Evolutionary conservation across 2,888 invertebrate species (phyloP), one percentile per base, ranked within the genome.

Genomic region (Caprella mutica): DNA sequence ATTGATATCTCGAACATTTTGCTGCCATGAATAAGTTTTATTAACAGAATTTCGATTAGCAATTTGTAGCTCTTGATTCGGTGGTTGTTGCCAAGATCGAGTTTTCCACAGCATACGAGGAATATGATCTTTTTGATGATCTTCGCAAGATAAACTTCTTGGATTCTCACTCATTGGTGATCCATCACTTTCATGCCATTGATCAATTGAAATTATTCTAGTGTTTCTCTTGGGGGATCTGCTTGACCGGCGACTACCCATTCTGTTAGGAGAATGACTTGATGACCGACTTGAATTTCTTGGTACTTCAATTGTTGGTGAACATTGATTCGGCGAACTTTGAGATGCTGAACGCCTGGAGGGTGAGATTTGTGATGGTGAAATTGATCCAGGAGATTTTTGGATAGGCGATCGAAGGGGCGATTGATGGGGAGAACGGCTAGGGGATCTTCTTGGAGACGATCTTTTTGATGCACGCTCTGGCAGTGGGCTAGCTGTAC

Each of bases 51-150:
- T 51, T 8, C 57, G 59, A 35, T 56, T 52, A 26, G 55, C 57
- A 24, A 59, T 59, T 55, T 59, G 63, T n/a, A 59, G 56, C 3
- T 59, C 59, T 39, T 54, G 53, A 39, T 53, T 48, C 6, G 57
- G 56, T 48, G 59, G 57, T 35, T 63, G 63, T 39, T 63, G 63
- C 63, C 63, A 63, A 1, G 63, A 63, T 12, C 63, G 59, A 9
- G 63, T 56, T 46, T 63, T 63, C 54, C 56, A 59, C 14, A 63
- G 57, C 17, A 59, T 59, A 21, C 44, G 51, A 26, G 59, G 59
- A 29, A 54, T 4, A 43, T 57, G 52, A 52, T 56, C 38, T 52
- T 50, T 17, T 33, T 27, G 19, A 30, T 43, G 52, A 14, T 44
- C 44, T 26, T 63, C 63, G 26, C 58, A 58, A 3, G 63, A 63